Percentiles rank a stretch among this genome's conserved stretches.
These are phyloP conservation scores for Pantherophis vulpinus DNA, from an alignment of 2,797 vertebrate species.

Conservation along the genomic window DNA sequence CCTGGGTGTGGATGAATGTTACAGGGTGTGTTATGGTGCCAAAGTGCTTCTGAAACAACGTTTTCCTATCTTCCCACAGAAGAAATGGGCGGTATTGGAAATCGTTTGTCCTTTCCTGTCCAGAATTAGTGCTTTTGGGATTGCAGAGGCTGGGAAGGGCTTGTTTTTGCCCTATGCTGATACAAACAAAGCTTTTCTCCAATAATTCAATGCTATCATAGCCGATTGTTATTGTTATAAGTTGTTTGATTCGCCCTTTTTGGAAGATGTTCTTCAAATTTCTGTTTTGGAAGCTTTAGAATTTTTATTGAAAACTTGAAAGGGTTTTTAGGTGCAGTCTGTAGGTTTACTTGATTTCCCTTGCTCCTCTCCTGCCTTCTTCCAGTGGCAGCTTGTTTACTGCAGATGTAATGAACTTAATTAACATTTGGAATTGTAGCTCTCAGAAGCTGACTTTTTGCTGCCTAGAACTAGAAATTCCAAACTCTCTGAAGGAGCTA, in stretches of 20 bases:
- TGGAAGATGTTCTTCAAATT: not conserved
- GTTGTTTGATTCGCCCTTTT: not conserved
- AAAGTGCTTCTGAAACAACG: not conserved
- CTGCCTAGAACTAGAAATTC: not conserved
- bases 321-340: not conserved
- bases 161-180: not conserved
- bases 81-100: not conserved
- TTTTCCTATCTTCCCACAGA: not conserved
- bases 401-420: not conserved
- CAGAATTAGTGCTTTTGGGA: not conserved
- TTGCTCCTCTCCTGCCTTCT: not conserved
- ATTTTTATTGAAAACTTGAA: not conserved
- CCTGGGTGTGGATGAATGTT: not conserved
- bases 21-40: not conserved
- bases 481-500: not conserved
- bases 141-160: not conserved
- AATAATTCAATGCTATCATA: not conserved
- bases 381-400: not conserved
- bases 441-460: not conserved
- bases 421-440: not conserved
- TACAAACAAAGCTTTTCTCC: not conserved
- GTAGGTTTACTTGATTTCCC: not conserved
- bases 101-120: not conserved
- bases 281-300: not conserved
- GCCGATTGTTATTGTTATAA: not conserved